These are phyloP conservation scores for Sanderia malayensis DNA, from an alignment of 30 jellyfish, hydroid and myxozoan species.

Conservation along the genomic window DNA sequence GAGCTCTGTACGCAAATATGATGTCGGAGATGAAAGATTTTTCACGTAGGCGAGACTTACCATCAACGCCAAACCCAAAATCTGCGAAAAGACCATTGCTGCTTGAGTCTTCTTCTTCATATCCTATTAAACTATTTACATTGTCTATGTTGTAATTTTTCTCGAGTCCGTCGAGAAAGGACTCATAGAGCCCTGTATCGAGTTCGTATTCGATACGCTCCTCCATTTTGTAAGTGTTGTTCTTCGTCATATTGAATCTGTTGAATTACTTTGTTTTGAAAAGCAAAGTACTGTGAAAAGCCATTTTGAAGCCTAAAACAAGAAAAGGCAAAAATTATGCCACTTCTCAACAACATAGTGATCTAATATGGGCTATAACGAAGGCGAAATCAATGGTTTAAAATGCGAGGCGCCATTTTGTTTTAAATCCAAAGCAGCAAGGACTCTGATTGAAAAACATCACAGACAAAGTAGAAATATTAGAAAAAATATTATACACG, in stretches of 20 bases:
- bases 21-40: no score
- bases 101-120: slow-evolving; percentile 9
- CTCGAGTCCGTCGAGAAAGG: slow-evolving; percentile 33
- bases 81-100: slow-evolving; percentile 22
- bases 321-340: neutral
- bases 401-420: no score
- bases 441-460: no score
- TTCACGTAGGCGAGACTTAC: slow-evolving; percentile 14
- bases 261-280: slow-evolving; percentile 11
- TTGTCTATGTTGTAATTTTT: slow-evolving; percentile 1
- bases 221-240: slow-evolving; percentile 32
- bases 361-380: no score
- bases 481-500: slow-evolving; percentile 1
- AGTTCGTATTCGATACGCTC: slow-evolving; percentile 53
- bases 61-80: slow-evolving; percentile 35
- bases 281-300: slow-evolving; percentile 34
- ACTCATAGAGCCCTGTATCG: slow-evolving; percentile 62
- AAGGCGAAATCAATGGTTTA: no score
- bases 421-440: no score
- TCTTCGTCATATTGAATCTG: slow-evolving; percentile 13
- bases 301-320: slow-evolving; percentile 70
- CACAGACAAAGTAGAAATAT: neutral
- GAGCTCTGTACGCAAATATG: no score
- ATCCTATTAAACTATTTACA: neutral
- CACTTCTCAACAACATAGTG: no score